These are phyloP conservation scores for Heteronetta atricapilla DNA, from an alignment of 2,113 vertebrate species.

Conservation along the genomic window DNA sequence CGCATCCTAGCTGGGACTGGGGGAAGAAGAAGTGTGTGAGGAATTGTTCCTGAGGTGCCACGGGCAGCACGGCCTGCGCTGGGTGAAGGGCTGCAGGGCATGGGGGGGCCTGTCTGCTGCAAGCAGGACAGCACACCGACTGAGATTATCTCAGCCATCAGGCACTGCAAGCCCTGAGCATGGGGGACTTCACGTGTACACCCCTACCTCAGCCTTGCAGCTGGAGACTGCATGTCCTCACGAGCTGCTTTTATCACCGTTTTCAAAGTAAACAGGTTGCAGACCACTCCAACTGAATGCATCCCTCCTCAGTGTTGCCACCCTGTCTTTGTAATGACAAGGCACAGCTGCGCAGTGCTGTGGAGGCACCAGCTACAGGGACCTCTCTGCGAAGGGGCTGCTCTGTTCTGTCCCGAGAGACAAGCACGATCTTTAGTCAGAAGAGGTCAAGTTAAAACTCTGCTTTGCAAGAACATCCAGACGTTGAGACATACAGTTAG, in stretches of 20 bases:
- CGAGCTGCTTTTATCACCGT: accelerated
- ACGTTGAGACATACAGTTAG: neutral
- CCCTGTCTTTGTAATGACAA: neutral
- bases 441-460: neutral
- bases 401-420: neutral
- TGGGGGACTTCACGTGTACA: accelerated
- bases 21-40: accelerated
- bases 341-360: neutral
- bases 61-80: accelerated
- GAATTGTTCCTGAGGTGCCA: neutral
- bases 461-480: neutral
- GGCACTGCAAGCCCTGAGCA: neutral
- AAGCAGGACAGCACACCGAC: accelerated
- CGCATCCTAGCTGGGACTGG: neutral
- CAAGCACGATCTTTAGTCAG: accelerated
- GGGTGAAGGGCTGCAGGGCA: neutral
- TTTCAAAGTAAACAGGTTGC: neutral
- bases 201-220: neutral
- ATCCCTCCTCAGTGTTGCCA: neutral
- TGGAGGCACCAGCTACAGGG: neutral
- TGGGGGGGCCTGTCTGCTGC: neutral
- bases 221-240: accelerated
- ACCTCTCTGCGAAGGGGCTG: neutral
- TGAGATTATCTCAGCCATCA: neutral
- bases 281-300: neutral